These are phyloP conservation scores for Neolamprologus fasciatus DNA, from an alignment of 2,113 vertebrate species.

Conservation along the genomic window DNA sequence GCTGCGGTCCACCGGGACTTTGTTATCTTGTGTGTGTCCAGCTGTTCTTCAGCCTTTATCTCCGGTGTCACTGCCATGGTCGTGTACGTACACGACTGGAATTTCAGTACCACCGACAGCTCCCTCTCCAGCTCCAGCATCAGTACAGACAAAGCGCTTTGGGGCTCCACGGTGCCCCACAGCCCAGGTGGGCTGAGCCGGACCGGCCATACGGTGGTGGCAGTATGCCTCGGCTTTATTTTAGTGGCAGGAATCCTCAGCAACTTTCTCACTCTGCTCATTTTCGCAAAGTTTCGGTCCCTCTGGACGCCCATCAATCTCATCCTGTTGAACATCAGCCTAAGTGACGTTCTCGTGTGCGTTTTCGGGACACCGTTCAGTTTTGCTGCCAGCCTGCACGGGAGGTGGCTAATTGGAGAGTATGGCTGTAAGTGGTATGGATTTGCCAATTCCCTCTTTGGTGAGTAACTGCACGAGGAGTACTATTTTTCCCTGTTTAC, in stretches of 20 bases:
- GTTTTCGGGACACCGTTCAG: conserved; percentile 68
- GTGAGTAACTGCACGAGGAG: conserved; percentile 27
- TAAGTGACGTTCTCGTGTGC: conserved; percentile 71
- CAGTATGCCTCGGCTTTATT: conserved; percentile 64
- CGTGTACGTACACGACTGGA: conserved; percentile 11
- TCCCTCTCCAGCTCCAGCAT: not conserved
- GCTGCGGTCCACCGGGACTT: not conserved
- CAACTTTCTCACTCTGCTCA: conserved; percentile 55
- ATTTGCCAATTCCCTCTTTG: conserved; percentile 74
- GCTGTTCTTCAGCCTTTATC: not conserved
- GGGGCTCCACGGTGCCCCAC: not conserved
- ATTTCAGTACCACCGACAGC: conserved; percentile 61
- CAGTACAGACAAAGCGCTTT: conserved; percentile 5
- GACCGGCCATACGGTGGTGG: conserved; percentile 60
- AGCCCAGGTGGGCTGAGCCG: conserved; percentile 45
- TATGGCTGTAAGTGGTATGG: conserved; percentile 70
- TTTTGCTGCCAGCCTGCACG: conserved; percentile 67
- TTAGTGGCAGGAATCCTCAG: conserved; percentile 58
- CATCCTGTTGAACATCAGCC: conserved; percentile 72
- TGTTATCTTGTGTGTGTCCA: not conserved
- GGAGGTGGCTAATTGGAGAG: conserved; percentile 64
- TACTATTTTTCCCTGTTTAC: not conserved
- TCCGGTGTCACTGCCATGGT: conserved; percentile 39
- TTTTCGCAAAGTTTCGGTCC: conserved; percentile 56
- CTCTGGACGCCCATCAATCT: conserved; percentile 71